These are phyloP conservation scores for Hydractinia symbiolongicarpus DNA, from an alignment of 30 jellyfish, hydroid and myxozoan species.

Conservation along the genomic window DNA sequence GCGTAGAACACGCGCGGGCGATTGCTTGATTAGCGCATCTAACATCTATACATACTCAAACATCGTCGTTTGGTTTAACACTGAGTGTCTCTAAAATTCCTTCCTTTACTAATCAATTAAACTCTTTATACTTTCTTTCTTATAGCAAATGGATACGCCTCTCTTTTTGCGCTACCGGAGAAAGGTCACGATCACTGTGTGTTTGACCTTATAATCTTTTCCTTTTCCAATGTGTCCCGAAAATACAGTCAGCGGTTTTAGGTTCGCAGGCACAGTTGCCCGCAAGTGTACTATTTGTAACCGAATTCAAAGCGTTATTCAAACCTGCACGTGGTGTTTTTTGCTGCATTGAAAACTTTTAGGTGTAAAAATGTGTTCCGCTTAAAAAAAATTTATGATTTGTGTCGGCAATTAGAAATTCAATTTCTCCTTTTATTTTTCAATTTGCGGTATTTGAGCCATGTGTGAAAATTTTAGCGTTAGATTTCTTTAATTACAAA, in stretches of 20 bases:
- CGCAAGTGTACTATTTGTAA: no score
- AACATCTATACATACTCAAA: neutral
- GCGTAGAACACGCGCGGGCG: neutral
- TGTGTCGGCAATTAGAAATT: neutral
- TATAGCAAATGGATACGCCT: neutral
- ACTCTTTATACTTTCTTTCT: neutral
- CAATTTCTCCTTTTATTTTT: neutral
- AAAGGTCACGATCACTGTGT: neutral
- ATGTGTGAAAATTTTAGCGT: neutral
- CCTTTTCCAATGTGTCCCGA: neutral
- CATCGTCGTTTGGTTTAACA: neutral
- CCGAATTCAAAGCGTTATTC: neutral
- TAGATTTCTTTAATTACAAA: neutral
- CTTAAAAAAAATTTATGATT: neutral
- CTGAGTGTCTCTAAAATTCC: neutral
- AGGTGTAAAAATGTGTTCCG: neutral
- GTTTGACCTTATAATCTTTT: neutral
- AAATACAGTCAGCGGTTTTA: neutral
- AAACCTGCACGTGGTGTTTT: neutral
- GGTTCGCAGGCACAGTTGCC: neutral
- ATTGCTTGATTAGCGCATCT: neutral
- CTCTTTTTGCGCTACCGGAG: neutral
- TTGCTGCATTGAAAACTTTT: neutral
- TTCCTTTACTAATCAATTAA: neutral
- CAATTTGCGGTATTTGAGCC: neutral